These are phyloP conservation scores for Lytechinus variegatus DNA, from an alignment of 35 echinoderm and acorn worm species.

Conservation along the genomic window DNA sequence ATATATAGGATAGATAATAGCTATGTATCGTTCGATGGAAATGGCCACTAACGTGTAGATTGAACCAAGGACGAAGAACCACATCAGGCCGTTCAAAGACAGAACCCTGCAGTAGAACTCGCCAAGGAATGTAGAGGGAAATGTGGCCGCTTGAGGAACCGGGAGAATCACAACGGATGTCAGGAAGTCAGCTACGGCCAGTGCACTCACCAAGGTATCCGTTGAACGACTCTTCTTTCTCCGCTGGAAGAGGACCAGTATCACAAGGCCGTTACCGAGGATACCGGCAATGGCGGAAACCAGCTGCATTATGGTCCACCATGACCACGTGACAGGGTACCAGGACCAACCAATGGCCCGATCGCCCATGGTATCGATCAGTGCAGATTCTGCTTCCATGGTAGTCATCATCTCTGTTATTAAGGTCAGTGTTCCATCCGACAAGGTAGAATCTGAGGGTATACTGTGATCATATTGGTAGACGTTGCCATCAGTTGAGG, in stretches of 20 bases:
- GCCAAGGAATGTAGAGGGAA: conserved; percentile 18
- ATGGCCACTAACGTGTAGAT: conserved; percentile 61
- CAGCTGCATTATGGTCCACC: not conserved
- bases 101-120: conserved; percentile 65
- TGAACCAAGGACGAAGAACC: conserved; percentile 66
- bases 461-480: too few species aligned
- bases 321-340: not conserved
- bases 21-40: conserved; percentile 66
- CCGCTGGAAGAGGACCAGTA: not conserved
- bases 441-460: too few species aligned
- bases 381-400: too few species aligned
- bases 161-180: conserved; percentile 61
- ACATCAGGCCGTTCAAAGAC: conserved; percentile 49
- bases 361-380: too few species aligned
- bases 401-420: too few species aligned
- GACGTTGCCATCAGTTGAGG: too few species aligned
- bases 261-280: not conserved
- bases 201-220: conserved; percentile 45
- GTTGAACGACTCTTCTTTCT: not conserved
- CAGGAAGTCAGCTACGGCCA: conserved; percentile 65
- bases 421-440: too few species aligned
- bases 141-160: not conserved
- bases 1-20: conserved; percentile 50
- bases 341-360: not conserved
- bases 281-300: not conserved